Evolutionary conservation across 92 coral and sea anemone genomes (phyloP), one percentile per base, ranked within the genome.

Genomic region (Palythoa caribaeorum): DNA sequence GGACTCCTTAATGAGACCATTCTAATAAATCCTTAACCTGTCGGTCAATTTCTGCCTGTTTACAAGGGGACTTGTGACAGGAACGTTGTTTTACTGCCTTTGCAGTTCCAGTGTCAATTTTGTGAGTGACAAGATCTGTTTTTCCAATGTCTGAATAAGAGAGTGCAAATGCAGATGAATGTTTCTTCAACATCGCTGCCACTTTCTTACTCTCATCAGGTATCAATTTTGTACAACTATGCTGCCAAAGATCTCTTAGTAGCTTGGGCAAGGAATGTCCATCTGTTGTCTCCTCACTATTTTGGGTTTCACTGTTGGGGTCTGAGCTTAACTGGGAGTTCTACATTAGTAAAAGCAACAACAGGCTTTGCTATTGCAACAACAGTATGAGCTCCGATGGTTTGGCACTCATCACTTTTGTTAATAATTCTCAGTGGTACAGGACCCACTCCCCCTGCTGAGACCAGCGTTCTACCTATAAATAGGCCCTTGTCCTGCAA

Each of bases 11-110:
- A 28, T 28, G 28, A 28, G 28, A 28, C 28, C 28, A 28, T n/a
- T 62, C 20, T 62, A 62, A 62, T 62, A 62, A 62, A n/a, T 62
- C 69, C 69, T 13, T 62, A n/a, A n/a, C 69, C 20, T 62, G 69
- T 62, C 69, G 17, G 69, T 62, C 69, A 13, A 62, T 62, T 62
- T 62, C 69, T 62, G 13, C 12, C 20, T 62, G 20, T n/a, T 62
- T 62, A 14, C 17, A 62, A 13, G 69, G 69, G 17, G 69, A 62
- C 69, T 1, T 62, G 1, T 20, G 69, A 62, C 69, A 0, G 20
- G 69, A 17, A n/a, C 69, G 69, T 62, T 62, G 69, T 62, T 62
- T 62, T 14, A n/a, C 20, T 14, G 69, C 14, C 20, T n/a, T 62
- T 62, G 69, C 20, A 62, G 69, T 62, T 62, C 69, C 20, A 13